Evolutionary conservation across 2,888 invertebrate species (phyloP), one percentile per base, ranked within the genome.

Genomic region (Teleiodes luculella): DNA sequence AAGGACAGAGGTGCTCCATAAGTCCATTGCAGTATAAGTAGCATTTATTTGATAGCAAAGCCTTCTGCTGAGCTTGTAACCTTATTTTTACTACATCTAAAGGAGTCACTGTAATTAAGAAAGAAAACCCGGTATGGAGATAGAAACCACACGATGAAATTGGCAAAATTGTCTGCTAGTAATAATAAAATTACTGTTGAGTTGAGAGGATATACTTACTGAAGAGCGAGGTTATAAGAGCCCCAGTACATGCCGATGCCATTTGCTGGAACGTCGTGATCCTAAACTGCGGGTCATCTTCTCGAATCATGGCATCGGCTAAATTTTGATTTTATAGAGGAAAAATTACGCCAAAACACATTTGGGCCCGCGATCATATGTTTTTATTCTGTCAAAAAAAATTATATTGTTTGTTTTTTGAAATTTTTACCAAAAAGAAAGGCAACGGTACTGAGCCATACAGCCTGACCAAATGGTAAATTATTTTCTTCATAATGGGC

Each of bases 21-120:
- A 99, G 89, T 0, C 99, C 99, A 91, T 99, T 99, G 78, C 98
- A 98, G 81, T 98, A 99, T 6, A 99, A 86, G 78, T 97, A 99
- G 82, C 98, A 98, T 82, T 95, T 95, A 64, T 96, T 95, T 7
- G 94, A 94, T 4, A 94, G 83, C 65, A 95, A 78, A 0, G 94
- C 93, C 68, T 96, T 97, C 72, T 96, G 95, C 80, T 99, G 99
- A 2, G 97, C 94, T 88, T 99, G 99, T 37, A 99, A 90, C 48
- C 99, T 92, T 59, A 98, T 98, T 91, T 99, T 99, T 0, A 99
- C 96, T n/a, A 99, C 99, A 90, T 99, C 99, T 64, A 99, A 87
- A 0, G 99, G 99, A 0, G 99, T 99, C 89, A 99, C 98, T 98
- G 81, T 33, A 91, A 51, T 10, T 41, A 7, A 18, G 11, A 14